phyloP scores from a whole-genome alignment of 2,888 invertebrate species.

The Drosophila villosipedis region DNA sequence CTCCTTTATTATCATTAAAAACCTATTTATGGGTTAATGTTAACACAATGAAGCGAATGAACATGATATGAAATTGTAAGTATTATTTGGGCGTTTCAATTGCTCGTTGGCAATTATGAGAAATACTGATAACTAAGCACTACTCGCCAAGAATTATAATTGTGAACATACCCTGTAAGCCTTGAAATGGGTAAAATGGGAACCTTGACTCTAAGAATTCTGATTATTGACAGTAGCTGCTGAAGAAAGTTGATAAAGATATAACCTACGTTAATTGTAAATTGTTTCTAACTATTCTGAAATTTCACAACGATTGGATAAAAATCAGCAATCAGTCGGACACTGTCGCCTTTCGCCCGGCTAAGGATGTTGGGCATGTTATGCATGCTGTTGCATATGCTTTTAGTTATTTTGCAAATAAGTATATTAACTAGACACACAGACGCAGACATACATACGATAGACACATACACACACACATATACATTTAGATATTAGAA shows the following conservation, averaged over 20 bases:
- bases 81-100: constrained; percentile 45
- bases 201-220: neutral
- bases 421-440: constrained; percentile 21
- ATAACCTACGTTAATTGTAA: neutral
- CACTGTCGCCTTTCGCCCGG: constrained; percentile 9
- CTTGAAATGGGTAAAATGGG: neutral
- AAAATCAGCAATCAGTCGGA: neutral
- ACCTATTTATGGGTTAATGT: constrained; percentile 20
- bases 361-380: constrained; percentile 34
- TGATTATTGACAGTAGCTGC: neutral
- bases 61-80: constrained; percentile 48
- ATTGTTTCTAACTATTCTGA: neutral
- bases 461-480: constrained; percentile 23
- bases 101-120: constrained; percentile 32
- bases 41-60: constrained; percentile 41
- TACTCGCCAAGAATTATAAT: neutral
- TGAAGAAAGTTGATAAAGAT: neutral
- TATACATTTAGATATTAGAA: constrained; percentile 27
- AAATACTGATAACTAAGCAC: constrained; percentile 14
- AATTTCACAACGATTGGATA: neutral
- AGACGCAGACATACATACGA: constrained; percentile 20
- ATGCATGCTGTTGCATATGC: constrained; percentile 23
- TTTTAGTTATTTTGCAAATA: constrained; percentile 13
- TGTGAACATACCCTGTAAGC: constrained; percentile 1
- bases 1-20: constrained; percentile 31